These are phyloP conservation scores for Acleris laterana DNA, from an alignment of 2,888 invertebrate species.

Conservation along the genomic window DNA sequence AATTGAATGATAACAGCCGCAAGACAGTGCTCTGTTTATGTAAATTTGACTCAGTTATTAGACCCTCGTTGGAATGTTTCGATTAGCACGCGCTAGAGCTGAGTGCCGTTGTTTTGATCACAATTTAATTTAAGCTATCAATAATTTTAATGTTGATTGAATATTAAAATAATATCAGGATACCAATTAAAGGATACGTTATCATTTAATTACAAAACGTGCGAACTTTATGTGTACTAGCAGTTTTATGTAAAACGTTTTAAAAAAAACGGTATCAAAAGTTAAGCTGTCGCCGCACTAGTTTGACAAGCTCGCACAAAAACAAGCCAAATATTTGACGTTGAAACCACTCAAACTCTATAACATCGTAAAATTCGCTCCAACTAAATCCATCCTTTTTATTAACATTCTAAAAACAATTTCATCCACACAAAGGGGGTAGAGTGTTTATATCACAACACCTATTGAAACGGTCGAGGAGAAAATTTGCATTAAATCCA, in stretches of 20 bases:
- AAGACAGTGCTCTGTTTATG: slow-evolving; percentile 78
- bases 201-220: too few species aligned
- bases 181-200: too few species aligned
- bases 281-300: background rate
- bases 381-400: slow-evolving; percentile 39
- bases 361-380: slow-evolving; percentile 42
- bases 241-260: background rate
- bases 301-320: slow-evolving; percentile 1
- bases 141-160: slow-evolving; percentile 19
- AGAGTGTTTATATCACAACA: slow-evolving; percentile 66
- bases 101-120: slow-evolving; percentile 58
- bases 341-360: slow-evolving; percentile 11
- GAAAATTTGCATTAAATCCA: slow-evolving; percentile 77
- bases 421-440: slow-evolving; percentile 61
- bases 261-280: background rate
- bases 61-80: slow-evolving; percentile 60
- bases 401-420: slow-evolving; percentile 55
- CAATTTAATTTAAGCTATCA: slow-evolving; percentile 55
- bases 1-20: slow-evolving; percentile 82
- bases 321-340: slow-evolving; percentile 2
- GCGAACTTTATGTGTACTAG: background rate
- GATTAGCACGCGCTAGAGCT: slow-evolving; percentile 61
- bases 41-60: slow-evolving; percentile 77
- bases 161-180: background rate
- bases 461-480: slow-evolving; percentile 62